Percentiles rank a stretch among this genome's conserved stretches.
phyloP scores from a whole-genome alignment of 2,888 invertebrate species.

The Anodontia alba region DNA sequence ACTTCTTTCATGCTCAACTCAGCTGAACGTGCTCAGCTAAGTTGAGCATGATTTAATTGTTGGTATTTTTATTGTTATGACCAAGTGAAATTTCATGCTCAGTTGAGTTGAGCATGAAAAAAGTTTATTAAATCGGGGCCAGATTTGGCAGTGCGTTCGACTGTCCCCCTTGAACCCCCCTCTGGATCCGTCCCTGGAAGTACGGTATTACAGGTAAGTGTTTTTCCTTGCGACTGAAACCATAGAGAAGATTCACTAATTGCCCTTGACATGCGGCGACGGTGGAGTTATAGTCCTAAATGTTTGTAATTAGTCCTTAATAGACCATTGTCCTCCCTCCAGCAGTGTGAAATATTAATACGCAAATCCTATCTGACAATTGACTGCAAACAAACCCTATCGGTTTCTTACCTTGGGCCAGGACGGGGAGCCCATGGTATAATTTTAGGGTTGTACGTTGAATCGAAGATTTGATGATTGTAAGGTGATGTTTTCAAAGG shows the following conservation, averaged over 20 bases:
- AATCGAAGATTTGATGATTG: neutral
- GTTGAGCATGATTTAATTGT: no score
- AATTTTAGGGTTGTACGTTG: slow-evolving; percentile 35
- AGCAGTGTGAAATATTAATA: slow-evolving; percentile 32
- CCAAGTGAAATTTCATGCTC: no score
- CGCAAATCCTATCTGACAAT: slow-evolving; percentile 36
- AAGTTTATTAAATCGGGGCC: no score
- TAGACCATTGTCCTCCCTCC: slow-evolving; percentile 11
- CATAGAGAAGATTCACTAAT: slow-evolving; percentile 20
- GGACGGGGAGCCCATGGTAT: slow-evolving; percentile 24
- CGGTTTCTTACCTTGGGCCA: slow-evolving; percentile 40
- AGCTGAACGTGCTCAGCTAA: no score
- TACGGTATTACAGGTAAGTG: neutral
- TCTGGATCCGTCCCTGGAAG: no score
- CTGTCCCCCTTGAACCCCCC: no score
- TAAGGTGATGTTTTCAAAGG: neutral
- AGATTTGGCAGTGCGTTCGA: no score
- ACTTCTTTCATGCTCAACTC: no score
- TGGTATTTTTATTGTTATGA: no score
- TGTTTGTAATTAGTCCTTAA: slow-evolving; percentile 30
- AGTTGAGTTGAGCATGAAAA: no score
- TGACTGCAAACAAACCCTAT: slow-evolving; percentile 45
- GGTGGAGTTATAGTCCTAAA: slow-evolving; percentile 10
- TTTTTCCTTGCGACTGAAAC: neutral
- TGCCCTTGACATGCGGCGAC: slow-evolving; percentile 40